Evolutionary conservation across 2,113 vertebrate genomes (phyloP).

Genomic region (Odocoileus hemionus): DNA sequence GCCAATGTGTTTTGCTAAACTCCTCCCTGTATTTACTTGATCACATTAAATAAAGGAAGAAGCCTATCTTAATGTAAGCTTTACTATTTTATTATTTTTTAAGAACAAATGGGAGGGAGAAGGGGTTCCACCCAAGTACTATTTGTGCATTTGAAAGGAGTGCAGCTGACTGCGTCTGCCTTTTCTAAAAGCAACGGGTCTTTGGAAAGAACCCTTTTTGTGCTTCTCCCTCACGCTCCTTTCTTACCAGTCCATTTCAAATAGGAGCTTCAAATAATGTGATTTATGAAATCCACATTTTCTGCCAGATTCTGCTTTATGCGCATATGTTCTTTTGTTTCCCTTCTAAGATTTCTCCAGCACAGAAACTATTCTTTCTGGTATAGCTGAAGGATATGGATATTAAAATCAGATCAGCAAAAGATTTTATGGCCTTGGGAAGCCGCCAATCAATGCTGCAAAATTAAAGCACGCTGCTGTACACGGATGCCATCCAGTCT

Average conservation of each 20-base stretch:
- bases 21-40: background rate
- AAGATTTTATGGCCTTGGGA: background rate
- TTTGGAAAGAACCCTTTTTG: background rate
- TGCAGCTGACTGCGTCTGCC: background rate
- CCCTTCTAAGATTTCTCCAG: background rate
- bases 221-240: background rate
- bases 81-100: background rate
- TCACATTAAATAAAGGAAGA: background rate
- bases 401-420: background rate
- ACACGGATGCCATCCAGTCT: background rate
- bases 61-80: background rate
- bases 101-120: background rate
- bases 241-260: background rate
- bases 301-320: slow-evolving; percentile 39
- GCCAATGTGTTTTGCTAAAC: background rate
- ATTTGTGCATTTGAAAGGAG: background rate
- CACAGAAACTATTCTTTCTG: background rate
- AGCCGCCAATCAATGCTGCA: background rate
- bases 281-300: slow-evolving; percentile 46
- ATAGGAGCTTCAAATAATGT: background rate
- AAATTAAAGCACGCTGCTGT: background rate
- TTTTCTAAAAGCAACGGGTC: background rate
- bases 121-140: background rate
- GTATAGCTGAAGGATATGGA: background rate
- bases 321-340: slow-evolving; percentile 51